Base-by-base conservation (phyloP, 2,113 vertebrate species). In the Xenopus tropicalis region DNA sequence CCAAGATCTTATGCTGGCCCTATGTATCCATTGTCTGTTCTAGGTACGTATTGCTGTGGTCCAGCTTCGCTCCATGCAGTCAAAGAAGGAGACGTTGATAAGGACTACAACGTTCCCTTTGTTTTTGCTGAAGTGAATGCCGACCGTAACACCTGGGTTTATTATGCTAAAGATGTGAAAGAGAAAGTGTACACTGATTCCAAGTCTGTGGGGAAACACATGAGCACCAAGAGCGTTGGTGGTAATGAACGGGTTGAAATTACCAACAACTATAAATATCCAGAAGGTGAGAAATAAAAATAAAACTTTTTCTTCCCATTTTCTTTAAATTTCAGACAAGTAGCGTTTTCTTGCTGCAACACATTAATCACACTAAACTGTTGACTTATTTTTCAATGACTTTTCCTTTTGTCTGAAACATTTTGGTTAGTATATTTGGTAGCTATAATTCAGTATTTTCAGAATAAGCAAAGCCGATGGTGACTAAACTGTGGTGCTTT, bases 61-160 rank as follows among this genome's bases (percentile, higher is more conserved):
- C 87, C 88, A 10, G 82, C 85, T 14, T 84, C 88, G 0, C 82
- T 88, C 71, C 78, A 61, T 37, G 88, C 88, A 37, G 79, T 89
- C 54, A 85, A 81, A 44, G 81, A 85, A 48, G 88, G 87, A 10
- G 85, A 88, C 1, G 70, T 87, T 46, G 65, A 82, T 1, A 73
- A 88, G 23, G 77, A 63, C n/a, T 85, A 81, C 0, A 84, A 89
- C n/a, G 80, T 81, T 0, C 74, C 79, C 14, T 89, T 88, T 4
- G 76, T 66, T 1, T 89, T 85, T 52, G 82, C 87, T 21, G 86
- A 88, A 84, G 88, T 89, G 46, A 89, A 89, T 7, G 87, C 85
- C 0, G 92, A 94, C 82, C 80, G 83, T 0, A 67, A 88, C 21
- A 80, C 81, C 25, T 95, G 92, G 93, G 71, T 88, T 52, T 72